Base-by-base conservation (phyloP, 2,888 invertebrate genomes). In the Resseliella maxima region DNA sequence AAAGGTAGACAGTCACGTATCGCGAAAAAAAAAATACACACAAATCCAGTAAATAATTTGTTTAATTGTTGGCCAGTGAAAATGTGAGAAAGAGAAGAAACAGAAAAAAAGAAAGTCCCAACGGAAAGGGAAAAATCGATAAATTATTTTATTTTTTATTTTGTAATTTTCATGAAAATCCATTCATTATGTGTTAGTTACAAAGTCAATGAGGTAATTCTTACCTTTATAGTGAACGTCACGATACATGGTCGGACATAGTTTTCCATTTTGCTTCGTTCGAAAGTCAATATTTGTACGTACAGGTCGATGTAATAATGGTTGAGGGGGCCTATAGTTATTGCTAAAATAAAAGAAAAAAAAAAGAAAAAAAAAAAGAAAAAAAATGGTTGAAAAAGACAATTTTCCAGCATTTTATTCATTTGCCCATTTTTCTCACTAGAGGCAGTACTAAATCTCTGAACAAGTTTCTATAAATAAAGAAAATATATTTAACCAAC, bases 221-320 rank as follows among this genome's bases (percentile, higher is more conserved):
- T 89, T 92, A 95, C 96, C 96, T 95, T 96, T 96, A 91, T 97
- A 97, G 92, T 97, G 95, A 92, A 97, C 96, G 90, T 97, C 96
- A 91, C 95, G 95, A 92, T 96, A 95, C 97, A 97, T 97, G 89
- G 96, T 97, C 87, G 97, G 96, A 91, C 97, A 97, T 90, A 96
- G 95, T 91, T 96, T 96, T 88, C 94, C 95, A 88, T 93, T 94
- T 93, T 95, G 94, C 93, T 94, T 95, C 89, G 95, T 93, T 91
- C 95, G 96, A 92, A 98, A 98, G 92, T 99, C 98, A 91, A 99
- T 99, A 92, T 99, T 99, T 89, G 99, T 99, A 91, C 99, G 93
- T 88, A 99, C 95, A 87, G 98, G 96, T 89, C 99, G 94, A 92
- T 98, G 97, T 92, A 98, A 96, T 87, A 98, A 93, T 86, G 97